phyloP scores from a whole-genome alignment of 2,888 invertebrate species.

The Ennomos erosarius region DNA sequence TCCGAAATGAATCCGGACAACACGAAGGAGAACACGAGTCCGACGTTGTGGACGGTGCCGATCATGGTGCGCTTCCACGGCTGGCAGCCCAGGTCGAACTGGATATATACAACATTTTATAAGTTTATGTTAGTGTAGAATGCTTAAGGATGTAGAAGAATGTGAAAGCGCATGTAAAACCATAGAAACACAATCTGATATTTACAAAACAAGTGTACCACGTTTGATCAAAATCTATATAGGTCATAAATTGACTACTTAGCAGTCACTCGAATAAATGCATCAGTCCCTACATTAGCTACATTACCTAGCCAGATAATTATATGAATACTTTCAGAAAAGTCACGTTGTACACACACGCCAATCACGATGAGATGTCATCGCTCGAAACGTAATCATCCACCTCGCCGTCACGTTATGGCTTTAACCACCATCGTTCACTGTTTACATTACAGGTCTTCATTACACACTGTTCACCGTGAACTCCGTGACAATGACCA shows the following conservation, averaged over 20 bases:
- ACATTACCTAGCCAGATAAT: no score
- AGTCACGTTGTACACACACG: conserved; percentile 8
- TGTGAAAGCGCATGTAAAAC: no score
- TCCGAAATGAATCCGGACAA: conserved; percentile 90
- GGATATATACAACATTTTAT: conserved; percentile 35
- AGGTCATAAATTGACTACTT: not conserved
- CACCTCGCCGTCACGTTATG: conserved; percentile 1
- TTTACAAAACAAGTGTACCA: no score
- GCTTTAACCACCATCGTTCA: not conserved
- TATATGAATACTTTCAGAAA: no score
- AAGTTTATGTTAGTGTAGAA: no score
- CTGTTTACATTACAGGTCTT: conserved; percentile 3
- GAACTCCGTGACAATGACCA: conserved; percentile 32
- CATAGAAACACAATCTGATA: no score
- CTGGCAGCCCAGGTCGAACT: conserved; percentile 88
- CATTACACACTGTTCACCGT: not conserved
- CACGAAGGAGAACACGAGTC: conserved; percentile 89
- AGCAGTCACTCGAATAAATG: not conserved
- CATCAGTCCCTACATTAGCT: no score
- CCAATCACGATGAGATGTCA: conserved; percentile 1
- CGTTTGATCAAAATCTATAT: no score
- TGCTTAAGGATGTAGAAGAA: no score
- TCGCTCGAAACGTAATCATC: conserved; percentile 4
- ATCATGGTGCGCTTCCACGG: conserved; percentile 90
- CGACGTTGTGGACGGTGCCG: conserved; percentile 90